phyloP scores from a whole-genome alignment of 1,140 invertebrate species.

The Aethina tumida region DNA sequence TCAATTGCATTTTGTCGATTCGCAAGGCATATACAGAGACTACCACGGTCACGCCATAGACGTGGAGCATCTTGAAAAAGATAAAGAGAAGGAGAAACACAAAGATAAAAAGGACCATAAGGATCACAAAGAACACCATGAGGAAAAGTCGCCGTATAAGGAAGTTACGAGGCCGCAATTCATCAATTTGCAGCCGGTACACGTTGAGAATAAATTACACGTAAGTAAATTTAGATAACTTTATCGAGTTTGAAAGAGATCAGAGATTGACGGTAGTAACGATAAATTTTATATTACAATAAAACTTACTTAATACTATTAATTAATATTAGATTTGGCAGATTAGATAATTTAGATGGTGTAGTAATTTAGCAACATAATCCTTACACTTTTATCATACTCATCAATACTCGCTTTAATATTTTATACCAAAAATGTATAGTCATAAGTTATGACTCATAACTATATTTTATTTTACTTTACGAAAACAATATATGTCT shows the following conservation, averaged over 20 bases:
- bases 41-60: constrained; percentile 31
- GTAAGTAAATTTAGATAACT: constrained; percentile 6
- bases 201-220: constrained; percentile 25
- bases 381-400: no score
- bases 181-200: constrained; percentile 27
- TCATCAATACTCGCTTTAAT: no score
- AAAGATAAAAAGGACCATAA: constrained; percentile 10
- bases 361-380: no score
- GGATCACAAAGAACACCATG: constrained; percentile 15
- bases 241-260: no score
- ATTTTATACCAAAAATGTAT: no score
- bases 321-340: no score
- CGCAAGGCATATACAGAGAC: constrained; percentile 32
- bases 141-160: constrained; percentile 20
- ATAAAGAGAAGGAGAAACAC: constrained; percentile 12
- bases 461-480: no score
- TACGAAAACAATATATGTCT: no score
- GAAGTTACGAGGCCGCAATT: constrained; percentile 26
- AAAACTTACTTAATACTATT: not conserved
- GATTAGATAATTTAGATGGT: no score
- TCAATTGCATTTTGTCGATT: constrained; percentile 33
- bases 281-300: not conserved
- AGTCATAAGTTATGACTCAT: no score
- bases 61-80: constrained; percentile 9
- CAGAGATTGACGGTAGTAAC: no score